Evolutionary conservation across 2,888 invertebrate genomes (phyloP), one percentile per base, ranked within the genome.

Genomic region (Ceramica pisi): DNA sequence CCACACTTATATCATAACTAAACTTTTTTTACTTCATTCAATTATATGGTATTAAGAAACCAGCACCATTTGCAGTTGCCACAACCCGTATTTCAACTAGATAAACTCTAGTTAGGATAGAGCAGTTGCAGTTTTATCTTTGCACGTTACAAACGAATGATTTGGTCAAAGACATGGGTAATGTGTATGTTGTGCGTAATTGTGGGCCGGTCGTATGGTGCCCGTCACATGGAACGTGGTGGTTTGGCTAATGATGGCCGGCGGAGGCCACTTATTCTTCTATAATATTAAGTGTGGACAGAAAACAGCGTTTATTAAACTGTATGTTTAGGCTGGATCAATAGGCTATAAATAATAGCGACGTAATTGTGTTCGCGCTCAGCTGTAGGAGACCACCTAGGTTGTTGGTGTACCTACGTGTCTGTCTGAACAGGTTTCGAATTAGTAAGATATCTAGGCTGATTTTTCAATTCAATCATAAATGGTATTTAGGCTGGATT

Each of bases 21-120:
- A 75, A 78, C 68, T 88, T 89, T 89, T 88, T 89, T 89, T 81
- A 66, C 65, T 74, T 80, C 16, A 57, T 57, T 48, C 46, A 82
- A 88, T 87, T 78, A 50, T 71, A 86, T 83, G 60, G 67, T 75
- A 87, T 84, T 85, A 85, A 16, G 1, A 41, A 61, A 71, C 62
- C 62, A 51, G 38, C 2, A 50, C n/a, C 12, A 46, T 53, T n/a
- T 75, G 46, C 79, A 12, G 61, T 26, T 16, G 3, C 10, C 0
- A 1, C n/a, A 46, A 46, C 19, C 26, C 53, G 48, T 89, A 79
- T 78, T 1, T 4, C 26, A 0, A 31, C 0, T 8, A 0, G 0
- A 8, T 81, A 86, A 71, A 61, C 83, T 70, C 26, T 21, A 72
- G 38, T 75, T 82, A 1, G 21, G 8, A 35, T 46, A 7, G 5